Conservation (phyloP, 2,113 vertebrate genomes). For the Sinocyclocheilus rhinocerous region DNA sequence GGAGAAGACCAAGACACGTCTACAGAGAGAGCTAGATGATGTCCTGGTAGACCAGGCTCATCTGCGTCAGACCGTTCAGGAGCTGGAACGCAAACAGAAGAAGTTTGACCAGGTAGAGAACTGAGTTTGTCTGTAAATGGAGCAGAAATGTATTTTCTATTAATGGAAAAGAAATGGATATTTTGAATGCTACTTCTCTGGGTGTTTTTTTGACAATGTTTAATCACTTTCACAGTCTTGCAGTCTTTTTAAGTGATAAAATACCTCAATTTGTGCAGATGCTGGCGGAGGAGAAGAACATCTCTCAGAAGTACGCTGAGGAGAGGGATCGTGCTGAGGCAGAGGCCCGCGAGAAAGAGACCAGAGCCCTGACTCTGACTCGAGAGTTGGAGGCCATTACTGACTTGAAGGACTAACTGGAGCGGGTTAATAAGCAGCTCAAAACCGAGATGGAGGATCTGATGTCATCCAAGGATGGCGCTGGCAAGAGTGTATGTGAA, state of each 20-base stretch:
- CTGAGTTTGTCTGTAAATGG: background rate
- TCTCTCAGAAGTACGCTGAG: constrained; percentile 79
- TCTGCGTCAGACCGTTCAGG: constrained; percentile 88
- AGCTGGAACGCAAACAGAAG: constrained; percentile 96
- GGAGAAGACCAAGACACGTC: constrained; percentile 93
- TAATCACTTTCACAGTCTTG: background rate
- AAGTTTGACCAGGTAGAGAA: constrained; percentile 94
- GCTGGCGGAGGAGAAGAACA: constrained; percentile 85
- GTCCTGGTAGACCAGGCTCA: constrained; percentile 89
- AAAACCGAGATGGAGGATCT: constrained; percentile 93
- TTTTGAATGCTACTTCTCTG: background rate
- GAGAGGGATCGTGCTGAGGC: constrained; percentile 85
- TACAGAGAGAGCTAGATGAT: constrained; percentile 96
- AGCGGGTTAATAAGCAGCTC: constrained; percentile 88
- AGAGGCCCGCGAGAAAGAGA: constrained; percentile 87
- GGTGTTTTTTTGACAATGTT: background rate
- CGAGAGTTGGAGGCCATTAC: constrained; percentile 86
- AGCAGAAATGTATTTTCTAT: no score
- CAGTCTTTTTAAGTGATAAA: background rate
- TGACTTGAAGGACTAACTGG: constrained; percentile 85
- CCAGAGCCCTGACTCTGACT: constrained; percentile 77
- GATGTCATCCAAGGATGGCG: constrained; percentile 95
- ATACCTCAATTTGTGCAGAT: constrained; percentile 70
- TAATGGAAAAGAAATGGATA: no score
- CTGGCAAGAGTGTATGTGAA: constrained; percentile 90